Conservation (phyloP, 1,140 invertebrate genomes). For the Camponotus pennsylvanicus region DNA sequence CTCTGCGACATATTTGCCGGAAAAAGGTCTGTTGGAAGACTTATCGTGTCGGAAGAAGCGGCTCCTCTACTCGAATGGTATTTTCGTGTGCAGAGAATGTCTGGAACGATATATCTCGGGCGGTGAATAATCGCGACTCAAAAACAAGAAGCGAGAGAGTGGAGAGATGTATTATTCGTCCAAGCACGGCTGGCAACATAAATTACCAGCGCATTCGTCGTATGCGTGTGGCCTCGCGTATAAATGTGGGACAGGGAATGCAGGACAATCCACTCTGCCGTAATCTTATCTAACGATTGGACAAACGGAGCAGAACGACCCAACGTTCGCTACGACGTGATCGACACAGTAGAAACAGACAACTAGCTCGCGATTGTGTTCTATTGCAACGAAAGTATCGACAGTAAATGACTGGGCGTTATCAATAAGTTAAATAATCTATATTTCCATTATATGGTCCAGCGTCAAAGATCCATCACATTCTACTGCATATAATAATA, state of each 20-base stretch:
- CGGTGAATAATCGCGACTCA: conserved; percentile 58
- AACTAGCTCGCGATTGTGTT: background rate
- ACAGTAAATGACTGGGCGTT: conserved; percentile 34
- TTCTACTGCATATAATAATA: background rate
- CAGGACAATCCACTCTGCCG: conserved; percentile 45
- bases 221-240: conserved; percentile 11
- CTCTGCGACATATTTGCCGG: conserved; percentile 50
- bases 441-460: conserved; percentile 2
- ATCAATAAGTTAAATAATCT: conserved; percentile 50
- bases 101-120: conserved; percentile 55
- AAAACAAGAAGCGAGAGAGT: conserved; percentile 58
- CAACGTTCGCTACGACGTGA: background rate
- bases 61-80: conserved; percentile 47
- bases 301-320: background rate
- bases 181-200: conserved; percentile 48
- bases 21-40: conserved; percentile 42
- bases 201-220: conserved; percentile 39
- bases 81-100: conserved; percentile 59
- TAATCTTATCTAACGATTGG: conserved; percentile 51
- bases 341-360: conserved; percentile 37
- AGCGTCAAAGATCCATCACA: conserved; percentile 37
- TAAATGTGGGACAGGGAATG: background rate
- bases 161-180: conserved; percentile 47
- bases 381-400: background rate
- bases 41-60: conserved; percentile 44